phyloP scores from a whole-genome alignment of 2,113 vertebrate species.

The Terrapene triunguis region DNA sequence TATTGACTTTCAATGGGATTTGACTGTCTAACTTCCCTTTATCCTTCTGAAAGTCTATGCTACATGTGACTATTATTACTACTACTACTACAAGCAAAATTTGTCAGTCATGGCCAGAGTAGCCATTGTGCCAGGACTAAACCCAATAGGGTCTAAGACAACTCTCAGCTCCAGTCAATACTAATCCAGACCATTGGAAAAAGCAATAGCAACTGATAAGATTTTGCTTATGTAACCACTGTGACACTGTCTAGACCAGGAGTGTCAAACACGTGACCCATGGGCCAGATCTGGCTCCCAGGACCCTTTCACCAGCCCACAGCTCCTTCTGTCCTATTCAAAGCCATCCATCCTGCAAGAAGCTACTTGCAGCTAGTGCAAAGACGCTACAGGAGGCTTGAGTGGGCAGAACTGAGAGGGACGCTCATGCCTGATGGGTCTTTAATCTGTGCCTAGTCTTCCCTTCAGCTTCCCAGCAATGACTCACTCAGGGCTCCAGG shows the following conservation, averaged over 20 bases:
- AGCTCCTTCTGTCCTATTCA: constrained; percentile 63
- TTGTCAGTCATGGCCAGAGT: neutral
- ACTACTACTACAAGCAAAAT: neutral
- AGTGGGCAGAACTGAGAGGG: neutral
- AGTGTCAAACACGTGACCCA: constrained; percentile 64
- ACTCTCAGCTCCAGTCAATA: constrained; percentile 59
- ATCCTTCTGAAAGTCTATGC: neutral
- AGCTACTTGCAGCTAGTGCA: neutral
- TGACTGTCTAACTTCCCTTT: neutral
- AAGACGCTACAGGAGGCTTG: neutral
- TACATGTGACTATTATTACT: neutral
- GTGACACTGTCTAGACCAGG: constrained; percentile 67
- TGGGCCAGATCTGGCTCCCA: constrained; percentile 67
- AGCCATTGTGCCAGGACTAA: neutral
- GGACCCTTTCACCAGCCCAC: constrained; percentile 68
- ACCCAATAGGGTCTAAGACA: neutral
- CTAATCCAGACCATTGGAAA: constrained; percentile 52
- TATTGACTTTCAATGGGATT: neutral
- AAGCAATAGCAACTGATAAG: constrained; percentile 72
- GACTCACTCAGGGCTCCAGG: neutral
- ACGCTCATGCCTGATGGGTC: neutral
- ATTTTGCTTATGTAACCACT: constrained; percentile 66
- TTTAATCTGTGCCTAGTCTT: neutral
- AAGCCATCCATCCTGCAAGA: constrained; percentile 44
- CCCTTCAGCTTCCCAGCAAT: constrained; percentile 7